These are phyloP conservation scores for Jordanella pulchra DNA, from an alignment of 2,797 vertebrate species.

Conservation along the genomic window DNA sequence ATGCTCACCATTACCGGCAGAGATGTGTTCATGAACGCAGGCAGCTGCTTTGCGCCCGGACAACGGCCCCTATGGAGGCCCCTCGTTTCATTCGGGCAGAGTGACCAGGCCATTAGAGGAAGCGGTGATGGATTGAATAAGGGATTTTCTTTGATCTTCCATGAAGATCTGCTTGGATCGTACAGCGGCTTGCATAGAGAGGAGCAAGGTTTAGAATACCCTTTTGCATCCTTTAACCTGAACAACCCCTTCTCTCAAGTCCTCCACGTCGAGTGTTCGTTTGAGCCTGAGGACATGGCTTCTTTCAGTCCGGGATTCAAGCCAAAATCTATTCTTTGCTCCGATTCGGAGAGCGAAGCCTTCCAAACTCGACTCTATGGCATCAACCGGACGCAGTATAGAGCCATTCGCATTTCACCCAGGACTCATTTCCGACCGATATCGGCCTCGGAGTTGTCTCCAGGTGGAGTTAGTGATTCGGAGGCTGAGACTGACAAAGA, in stretches of 20 bases:
- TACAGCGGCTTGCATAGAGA: slow-evolving; percentile 91
- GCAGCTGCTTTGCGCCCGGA: slow-evolving; percentile 92
- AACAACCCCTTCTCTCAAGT: slow-evolving; percentile 98
- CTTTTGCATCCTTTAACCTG: slow-evolving; percentile 95
- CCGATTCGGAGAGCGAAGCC: slow-evolving; percentile 91
- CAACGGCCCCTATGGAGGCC: slow-evolving; percentile 95
- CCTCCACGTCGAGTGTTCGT: slow-evolving; percentile 98
- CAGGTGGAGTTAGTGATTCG: slow-evolving; percentile 93
- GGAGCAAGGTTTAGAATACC: slow-evolving; percentile 92
- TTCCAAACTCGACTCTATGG: slow-evolving; percentile 92
- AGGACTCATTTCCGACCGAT: slow-evolving; percentile 99
- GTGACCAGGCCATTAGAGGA: slow-evolving; percentile 84
- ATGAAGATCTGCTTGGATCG: slow-evolving; percentile 98
- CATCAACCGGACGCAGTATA: slow-evolving; percentile 94
- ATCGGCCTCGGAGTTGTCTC: slow-evolving; percentile 96
- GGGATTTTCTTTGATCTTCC: slow-evolving; percentile 99
- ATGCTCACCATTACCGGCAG: slow-evolving; percentile 95
- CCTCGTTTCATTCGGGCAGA: slow-evolving; percentile 91
- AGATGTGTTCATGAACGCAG: slow-evolving; percentile 95
- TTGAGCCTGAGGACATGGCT: slow-evolving; percentile 96
- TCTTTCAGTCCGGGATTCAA: slow-evolving; percentile 97
- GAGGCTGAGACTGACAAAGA: slow-evolving; percentile 98
- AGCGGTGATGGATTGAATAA: slow-evolving; percentile 91
- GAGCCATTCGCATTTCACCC: slow-evolving; percentile 98
- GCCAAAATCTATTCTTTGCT: slow-evolving; percentile 97